Evolutionary conservation across 2,888 invertebrate species (phyloP).

Genomic region (Drosophila aldrichi): DNA sequence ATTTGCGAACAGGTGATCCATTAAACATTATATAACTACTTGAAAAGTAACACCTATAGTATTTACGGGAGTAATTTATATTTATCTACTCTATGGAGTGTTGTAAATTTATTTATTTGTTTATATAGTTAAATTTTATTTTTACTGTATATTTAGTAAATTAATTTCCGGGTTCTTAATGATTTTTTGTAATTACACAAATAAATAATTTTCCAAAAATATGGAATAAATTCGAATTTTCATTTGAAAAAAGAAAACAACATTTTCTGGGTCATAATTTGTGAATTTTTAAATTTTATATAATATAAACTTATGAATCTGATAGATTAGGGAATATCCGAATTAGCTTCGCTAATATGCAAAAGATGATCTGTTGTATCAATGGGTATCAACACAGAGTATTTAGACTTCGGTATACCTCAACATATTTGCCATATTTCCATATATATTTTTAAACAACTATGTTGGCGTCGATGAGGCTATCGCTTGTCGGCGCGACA

Average conservation of each 20-base stretch:
- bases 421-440: neutral
- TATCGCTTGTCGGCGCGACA: conserved; percentile 35
- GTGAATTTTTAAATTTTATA: too few species aligned
- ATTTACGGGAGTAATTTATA: neutral
- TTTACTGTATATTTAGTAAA: neutral
- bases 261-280: too few species aligned
- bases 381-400: conserved; percentile 25
- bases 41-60: neutral
- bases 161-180: neutral
- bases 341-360: too few species aligned
- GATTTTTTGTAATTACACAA: neutral
- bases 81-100: neutral
- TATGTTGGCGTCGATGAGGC: conserved; percentile 53
- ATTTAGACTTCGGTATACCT: conserved; percentile 17
- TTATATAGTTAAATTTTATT: neutral
- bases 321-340: too few species aligned
- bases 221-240: too few species aligned
- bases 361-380: neutral
- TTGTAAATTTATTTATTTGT: neutral
- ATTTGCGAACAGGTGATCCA: too few species aligned
- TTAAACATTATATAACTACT: neutral
- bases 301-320: too few species aligned
- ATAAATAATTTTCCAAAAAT: too few species aligned
- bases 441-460: conserved; percentile 35
- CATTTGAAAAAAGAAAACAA: too few species aligned